These are phyloP conservation scores for Rhinoderma darwinii DNA, from an alignment of 2,113 vertebrate species.

Conservation along the genomic window DNA sequence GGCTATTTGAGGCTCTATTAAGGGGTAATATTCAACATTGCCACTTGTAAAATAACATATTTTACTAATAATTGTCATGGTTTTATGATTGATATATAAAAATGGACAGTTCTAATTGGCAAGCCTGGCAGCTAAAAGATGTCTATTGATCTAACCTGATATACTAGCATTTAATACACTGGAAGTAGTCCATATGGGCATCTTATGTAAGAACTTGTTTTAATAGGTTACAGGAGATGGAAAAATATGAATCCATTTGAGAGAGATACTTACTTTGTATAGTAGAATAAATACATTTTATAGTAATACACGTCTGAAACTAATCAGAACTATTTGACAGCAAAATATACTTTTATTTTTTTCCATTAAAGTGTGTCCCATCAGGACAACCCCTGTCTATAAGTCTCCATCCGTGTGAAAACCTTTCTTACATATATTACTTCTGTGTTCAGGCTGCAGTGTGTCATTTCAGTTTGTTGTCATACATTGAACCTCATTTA, in stretches of 20 bases:
- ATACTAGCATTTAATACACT: not conserved
- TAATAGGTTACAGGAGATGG: slow-evolving; percentile 6
- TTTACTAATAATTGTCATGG: slow-evolving; percentile 29
- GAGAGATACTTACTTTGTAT: not conserved
- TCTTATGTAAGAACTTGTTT: not conserved
- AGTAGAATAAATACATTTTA: not conserved
- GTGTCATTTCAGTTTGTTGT: no score
- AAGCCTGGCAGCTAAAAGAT: not conserved
- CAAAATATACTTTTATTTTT: no score
- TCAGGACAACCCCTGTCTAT: no score
- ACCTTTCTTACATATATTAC: no score
- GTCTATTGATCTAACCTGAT: slow-evolving; percentile 17
- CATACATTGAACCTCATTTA: no score
- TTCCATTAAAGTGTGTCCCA: no score
- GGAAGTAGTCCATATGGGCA: not conserved
- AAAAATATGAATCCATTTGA: not conserved
- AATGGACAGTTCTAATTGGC: slow-evolving; percentile 10
- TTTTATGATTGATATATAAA: slow-evolving; percentile 22
- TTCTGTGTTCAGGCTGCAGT: no score
- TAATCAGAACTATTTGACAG: not conserved
- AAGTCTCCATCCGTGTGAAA: no score
- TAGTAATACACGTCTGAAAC: not conserved
- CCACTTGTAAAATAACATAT: slow-evolving; percentile 29
- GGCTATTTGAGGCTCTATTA: slow-evolving; percentile 20
- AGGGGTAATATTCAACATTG: slow-evolving; percentile 7